These are phyloP conservation scores for Dioctria linearis DNA, from an alignment of 2,888 invertebrate genomes.

Conservation along the genomic window DNA sequence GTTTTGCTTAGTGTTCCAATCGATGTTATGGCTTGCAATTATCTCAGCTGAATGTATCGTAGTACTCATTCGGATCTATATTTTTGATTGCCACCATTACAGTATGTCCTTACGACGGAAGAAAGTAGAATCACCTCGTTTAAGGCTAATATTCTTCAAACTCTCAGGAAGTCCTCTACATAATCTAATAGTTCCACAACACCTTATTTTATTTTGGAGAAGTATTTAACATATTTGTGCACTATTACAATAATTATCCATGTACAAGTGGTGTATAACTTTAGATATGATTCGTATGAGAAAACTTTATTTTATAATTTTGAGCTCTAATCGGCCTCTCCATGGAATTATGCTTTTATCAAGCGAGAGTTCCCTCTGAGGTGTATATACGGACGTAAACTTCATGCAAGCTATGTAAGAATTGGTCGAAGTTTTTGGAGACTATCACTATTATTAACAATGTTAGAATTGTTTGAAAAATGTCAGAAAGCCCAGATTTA, in stretches of 20 bases:
- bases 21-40: constrained; percentile 21
- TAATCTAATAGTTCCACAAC: constrained; percentile 2
- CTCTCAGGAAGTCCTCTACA: constrained; percentile 9
- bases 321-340: not conserved
- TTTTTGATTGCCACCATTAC: constrained; percentile 8
- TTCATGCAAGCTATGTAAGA: constrained; percentile 21
- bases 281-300: not conserved
- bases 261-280: not conserved
- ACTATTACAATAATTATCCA: constrained; percentile 1
- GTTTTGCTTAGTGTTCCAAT: constrained; percentile 13
- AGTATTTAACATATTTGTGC: constrained; percentile 2
- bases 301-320: constrained; percentile 11
- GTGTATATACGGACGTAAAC: no score
- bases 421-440: constrained; percentile 8
- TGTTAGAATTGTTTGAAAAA: constrained; percentile 13
- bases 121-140: no score
- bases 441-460: constrained; percentile 16
- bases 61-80: not conserved
- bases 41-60: constrained; percentile 13
- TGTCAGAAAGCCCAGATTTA: no score
- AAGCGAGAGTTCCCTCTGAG: constrained; percentile 10
- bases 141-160: constrained; percentile 6
- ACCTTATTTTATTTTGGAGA: constrained; percentile 21
- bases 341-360: constrained; percentile 11
- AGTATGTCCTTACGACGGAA: not conserved